phyloP scores from a whole-genome alignment of 1,140 invertebrate species.

The Trichomalopsis sarcophagae region DNA sequence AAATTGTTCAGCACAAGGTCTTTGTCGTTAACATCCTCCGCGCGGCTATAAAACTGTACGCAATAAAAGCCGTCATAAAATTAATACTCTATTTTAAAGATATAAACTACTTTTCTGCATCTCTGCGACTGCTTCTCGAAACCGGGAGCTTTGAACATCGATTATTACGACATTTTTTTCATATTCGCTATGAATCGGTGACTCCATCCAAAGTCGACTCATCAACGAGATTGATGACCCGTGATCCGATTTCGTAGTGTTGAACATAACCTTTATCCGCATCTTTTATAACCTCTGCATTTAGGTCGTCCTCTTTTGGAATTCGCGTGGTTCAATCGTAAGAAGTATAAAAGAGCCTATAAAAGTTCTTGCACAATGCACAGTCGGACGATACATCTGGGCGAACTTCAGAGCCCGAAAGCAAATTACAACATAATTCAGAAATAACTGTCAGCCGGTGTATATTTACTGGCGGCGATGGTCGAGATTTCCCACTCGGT shows the following conservation, averaged over 20 bases:
- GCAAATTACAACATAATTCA: conserved; percentile 4
- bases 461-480: not conserved
- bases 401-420: not conserved
- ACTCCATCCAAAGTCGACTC: too few relatives aligned
- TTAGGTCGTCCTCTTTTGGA: not conserved
- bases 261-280: too few relatives aligned
- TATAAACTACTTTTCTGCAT: conserved; percentile 46
- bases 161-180: too few relatives aligned
- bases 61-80: conserved; percentile 48
- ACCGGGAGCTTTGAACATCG: not conserved
- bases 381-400: not conserved
- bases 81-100: conserved; percentile 50
- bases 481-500: not conserved
- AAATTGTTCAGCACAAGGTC: conserved; percentile 50
- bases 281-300: too few relatives aligned
- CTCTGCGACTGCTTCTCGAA: conserved; percentile 1
- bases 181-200: too few relatives aligned
- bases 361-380: not conserved
- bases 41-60: conserved; percentile 33
- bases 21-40: conserved; percentile 46
- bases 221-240: too few relatives aligned
- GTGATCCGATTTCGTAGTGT: too few relatives aligned
- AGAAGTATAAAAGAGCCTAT: not conserved
- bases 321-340: not conserved
- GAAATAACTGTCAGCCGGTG: conserved; percentile 22